These are phyloP conservation scores for Plutella xylostella DNA, from an alignment of 2,888 invertebrate genomes.

Conservation along the genomic window DNA sequence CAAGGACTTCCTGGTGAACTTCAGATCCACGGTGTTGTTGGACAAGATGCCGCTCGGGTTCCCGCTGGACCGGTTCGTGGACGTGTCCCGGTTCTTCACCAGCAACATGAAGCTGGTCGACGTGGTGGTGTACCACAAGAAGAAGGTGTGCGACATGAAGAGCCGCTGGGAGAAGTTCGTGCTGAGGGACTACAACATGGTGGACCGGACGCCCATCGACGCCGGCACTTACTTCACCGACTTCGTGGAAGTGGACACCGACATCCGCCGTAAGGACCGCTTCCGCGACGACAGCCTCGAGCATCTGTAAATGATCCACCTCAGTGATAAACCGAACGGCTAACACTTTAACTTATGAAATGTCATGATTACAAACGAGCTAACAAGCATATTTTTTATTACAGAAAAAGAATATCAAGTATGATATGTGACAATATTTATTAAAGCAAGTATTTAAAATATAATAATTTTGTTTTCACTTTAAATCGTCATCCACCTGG, in stretches of 20 bases:
- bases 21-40: slow-evolving; percentile 50
- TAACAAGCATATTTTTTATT: too few species aligned
- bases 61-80: slow-evolving; percentile 78
- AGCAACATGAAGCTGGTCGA: slow-evolving; percentile 78
- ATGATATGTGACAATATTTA: too few species aligned
- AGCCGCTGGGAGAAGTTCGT: slow-evolving; percentile 51
- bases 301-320: too few species aligned
- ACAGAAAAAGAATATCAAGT: too few species aligned
- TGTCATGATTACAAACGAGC: too few species aligned
- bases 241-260: slow-evolving; percentile 27
- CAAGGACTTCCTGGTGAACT: slow-evolving; percentile 51
- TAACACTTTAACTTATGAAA: too few species aligned
- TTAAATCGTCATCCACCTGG: too few species aligned
- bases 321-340: too few species aligned
- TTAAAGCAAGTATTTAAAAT: too few species aligned
- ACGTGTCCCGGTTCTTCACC: slow-evolving; percentile 69
- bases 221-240: slow-evolving; percentile 36
- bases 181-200: slow-evolving; percentile 41
- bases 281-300: too few species aligned
- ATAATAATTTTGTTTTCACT: too few species aligned
- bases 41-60: slow-evolving; percentile 77
- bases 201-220: slow-evolving; percentile 33
- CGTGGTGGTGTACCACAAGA: slow-evolving; percentile 73
- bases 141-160: slow-evolving; percentile 53
- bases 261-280: not conserved